phyloP scores from a whole-genome alignment of 2,888 invertebrate genomes.

The Macropis europaea region DNA sequence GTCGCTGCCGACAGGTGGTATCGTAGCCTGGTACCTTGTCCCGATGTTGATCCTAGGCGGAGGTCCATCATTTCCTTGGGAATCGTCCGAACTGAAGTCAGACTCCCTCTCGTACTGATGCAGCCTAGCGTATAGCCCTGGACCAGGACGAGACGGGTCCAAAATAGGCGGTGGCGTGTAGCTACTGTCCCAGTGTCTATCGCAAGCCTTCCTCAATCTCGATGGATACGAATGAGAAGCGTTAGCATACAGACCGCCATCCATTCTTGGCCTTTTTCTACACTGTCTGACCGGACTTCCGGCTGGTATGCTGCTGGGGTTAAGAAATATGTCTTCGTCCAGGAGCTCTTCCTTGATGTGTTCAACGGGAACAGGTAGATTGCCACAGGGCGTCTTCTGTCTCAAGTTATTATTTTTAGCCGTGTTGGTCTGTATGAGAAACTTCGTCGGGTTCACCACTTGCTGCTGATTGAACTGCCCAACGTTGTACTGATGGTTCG shows the following conservation, averaged over 20 bases:
- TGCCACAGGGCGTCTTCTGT: conserved; percentile 67
- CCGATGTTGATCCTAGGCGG: conserved; percentile 94
- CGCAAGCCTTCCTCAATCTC: conserved; percentile 77
- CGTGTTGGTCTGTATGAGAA: conserved; percentile 72
- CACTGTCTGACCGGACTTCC: conserved; percentile 84
- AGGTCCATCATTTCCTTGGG: conserved; percentile 78
- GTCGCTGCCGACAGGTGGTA: conserved; percentile 82
- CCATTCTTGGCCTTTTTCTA: conserved; percentile 84
- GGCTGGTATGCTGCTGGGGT: conserved; percentile 86
- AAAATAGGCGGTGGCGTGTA: conserved; percentile 97
- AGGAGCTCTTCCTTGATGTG: conserved; percentile 84
- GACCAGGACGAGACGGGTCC: conserved; percentile 93
- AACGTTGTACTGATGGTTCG: conserved; percentile 64
- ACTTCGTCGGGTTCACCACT: conserved; percentile 76
- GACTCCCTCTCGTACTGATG: conserved; percentile 77
- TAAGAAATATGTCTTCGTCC: conserved; percentile 88
- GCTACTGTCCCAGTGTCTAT: conserved; percentile 78
- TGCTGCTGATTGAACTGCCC: conserved; percentile 72
- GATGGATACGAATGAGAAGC: conserved; percentile 77
- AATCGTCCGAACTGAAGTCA: conserved; percentile 77
- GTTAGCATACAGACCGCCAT: conserved; percentile 81
- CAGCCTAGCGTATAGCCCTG: conserved; percentile 87
- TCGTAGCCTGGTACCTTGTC: conserved; percentile 90
- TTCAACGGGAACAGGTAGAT: conserved; percentile 73
- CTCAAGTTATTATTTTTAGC: conserved; percentile 65